Evolutionary conservation across 2,113 vertebrate species (phyloP).

Genomic region (Sclerurus mexicanus): DNA sequence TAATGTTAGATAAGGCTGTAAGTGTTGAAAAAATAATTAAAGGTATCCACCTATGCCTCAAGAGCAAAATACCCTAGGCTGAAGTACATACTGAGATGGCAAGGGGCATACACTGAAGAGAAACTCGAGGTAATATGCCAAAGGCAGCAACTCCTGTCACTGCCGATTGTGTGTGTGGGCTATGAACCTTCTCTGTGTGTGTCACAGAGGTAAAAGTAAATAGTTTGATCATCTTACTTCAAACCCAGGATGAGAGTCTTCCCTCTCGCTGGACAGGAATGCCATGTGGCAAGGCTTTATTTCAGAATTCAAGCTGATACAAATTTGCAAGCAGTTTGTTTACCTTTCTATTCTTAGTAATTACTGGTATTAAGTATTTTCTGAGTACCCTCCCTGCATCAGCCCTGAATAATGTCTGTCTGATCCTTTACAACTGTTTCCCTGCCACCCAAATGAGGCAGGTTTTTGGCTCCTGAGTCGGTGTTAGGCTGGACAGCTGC

Average conservation of each 20-base stretch:
- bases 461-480: constrained; percentile 28
- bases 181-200: background rate
- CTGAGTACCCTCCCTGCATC: background rate
- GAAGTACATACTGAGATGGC: background rate
- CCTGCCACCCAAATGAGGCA: background rate
- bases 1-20: background rate
- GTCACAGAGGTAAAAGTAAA: background rate
- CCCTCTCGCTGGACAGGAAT: background rate
- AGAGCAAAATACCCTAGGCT: background rate
- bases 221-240: background rate
- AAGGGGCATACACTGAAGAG: background rate
- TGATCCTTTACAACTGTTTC: constrained; percentile 43
- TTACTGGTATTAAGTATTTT: constrained; percentile 1
- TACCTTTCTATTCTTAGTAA: constrained; percentile 30
- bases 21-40: constrained; percentile 37
- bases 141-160: constrained; percentile 30
- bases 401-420: background rate
- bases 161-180: background rate
- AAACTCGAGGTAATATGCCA: background rate
- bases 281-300: background rate
- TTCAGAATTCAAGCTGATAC: background rate
- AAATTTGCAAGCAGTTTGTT: constrained; percentile 13
- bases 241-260: background rate
- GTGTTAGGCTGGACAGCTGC: constrained; percentile 46
- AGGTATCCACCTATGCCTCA: background rate